Evolutionary conservation across 2,113 vertebrate species (phyloP), one percentile per base, ranked within the genome.

Genomic region (Oryctolagus cuniculus): DNA sequence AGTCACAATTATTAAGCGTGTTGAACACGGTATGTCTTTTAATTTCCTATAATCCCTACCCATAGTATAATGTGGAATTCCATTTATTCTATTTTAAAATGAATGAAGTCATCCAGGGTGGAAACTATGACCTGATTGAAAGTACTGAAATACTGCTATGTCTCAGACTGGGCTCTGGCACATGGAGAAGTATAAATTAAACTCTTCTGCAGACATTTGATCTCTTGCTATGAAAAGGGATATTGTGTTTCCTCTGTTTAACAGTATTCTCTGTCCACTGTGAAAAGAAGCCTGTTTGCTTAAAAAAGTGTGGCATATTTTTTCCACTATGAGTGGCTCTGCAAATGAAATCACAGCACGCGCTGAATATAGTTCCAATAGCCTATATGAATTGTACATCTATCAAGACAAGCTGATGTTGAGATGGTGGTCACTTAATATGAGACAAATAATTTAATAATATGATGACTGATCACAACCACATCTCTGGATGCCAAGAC

Each of bases 191-290:
- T 98, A 98, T 97, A 98, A 98, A 98, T 98, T 98, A 98, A 98
- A 98, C 97, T 98, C 98, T 98, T 98, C 98, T 98, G 97, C 97
- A 98, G 98, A 98, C 98, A 98, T 98, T 98, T 98, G 97, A 98
- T 98, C 98, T 98, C 97, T 97, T 95, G 88, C 98, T 98, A 98
- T 98, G 98, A 98, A 98, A 98, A 98, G 98, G 96, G 97, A 98
- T 98, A 98, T 97, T 98, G 98, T 98, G 98, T 96, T 98, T 98
- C 98, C 97, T 98, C 98, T 97, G 93, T 98, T 98, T 97, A 98
- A 98, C 93, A 77, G 97, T 97, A 97, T 97, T 98, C 98, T 98
- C 97, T 98, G 97, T 98, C 97, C 95, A 96, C 98, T 97, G 96
- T 98, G 97, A 98, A 98, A 98, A 98, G 98, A 97, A 98, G 97